Conservation (phyloP, 1,140 invertebrate species). For the Drosophila baimaii region DNA sequence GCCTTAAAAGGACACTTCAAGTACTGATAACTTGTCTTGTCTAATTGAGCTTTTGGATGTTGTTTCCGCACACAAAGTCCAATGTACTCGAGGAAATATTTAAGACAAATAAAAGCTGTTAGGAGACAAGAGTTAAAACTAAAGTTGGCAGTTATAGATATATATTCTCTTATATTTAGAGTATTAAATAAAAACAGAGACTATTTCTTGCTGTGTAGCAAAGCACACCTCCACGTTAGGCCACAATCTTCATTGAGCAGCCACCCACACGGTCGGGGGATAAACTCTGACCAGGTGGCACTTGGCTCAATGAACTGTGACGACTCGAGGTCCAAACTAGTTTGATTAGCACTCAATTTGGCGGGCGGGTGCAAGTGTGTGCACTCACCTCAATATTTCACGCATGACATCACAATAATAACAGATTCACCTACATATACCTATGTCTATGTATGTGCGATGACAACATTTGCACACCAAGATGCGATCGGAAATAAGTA, state of each 20-base stretch:
- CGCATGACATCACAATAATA: constrained; percentile 68
- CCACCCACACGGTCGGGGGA: neutral
- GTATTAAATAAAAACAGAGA: too few relatives aligned
- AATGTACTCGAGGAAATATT: neutral
- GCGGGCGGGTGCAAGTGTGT: constrained; percentile 48
- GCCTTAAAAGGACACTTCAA: neutral
- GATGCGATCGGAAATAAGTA: neutral
- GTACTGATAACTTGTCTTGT: neutral
- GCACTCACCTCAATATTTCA: constrained; percentile 72
- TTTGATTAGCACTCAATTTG: constrained; percentile 60
- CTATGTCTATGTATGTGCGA: neutral
- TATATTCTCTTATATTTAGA: too few relatives aligned
- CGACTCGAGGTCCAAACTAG: constrained; percentile 58
- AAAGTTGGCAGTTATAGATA: too few relatives aligned
- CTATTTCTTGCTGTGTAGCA: neutral
- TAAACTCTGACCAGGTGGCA: constrained; percentile 51
- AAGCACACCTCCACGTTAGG: neutral
- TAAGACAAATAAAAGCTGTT: neutral
- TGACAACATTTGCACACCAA: constrained; percentile 4
- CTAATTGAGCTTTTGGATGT: neutral
- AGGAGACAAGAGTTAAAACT: too few relatives aligned
- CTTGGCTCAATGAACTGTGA: constrained; percentile 71
- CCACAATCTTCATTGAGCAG: neutral
- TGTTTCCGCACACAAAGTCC: neutral
- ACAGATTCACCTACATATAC: constrained; percentile 24